Evolutionary conservation across 1,140 invertebrate species (phyloP), one percentile per base, ranked within the genome.

Genomic region (Venustaconcha ellipsiformis): DNA sequence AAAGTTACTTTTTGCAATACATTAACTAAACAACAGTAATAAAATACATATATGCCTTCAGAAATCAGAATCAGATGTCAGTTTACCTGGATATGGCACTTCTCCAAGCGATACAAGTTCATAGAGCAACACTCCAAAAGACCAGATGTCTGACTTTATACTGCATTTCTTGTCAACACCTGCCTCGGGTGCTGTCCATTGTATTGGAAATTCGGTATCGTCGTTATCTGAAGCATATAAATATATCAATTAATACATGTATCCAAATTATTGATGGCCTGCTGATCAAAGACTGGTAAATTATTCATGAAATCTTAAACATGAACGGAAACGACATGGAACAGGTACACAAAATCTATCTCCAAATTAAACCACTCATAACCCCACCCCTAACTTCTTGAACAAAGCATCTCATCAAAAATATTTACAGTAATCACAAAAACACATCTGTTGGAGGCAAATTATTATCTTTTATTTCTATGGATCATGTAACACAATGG

Each of bases 61-160:
- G 20, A 0, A 55, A 5, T 65, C 13, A 63, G 12, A 11, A 18
- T 1, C 30, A 1, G 60, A 15, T 67, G 15, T 57, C 55, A n/a
- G 67, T 62, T 76, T 89, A 95, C 94, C 97, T 76, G 97, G 97
- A 92, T 99, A 99, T 78, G 98, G 98, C 84, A 99, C 96, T 80
- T 91, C 87, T 55, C 93, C 98, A 87, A 97, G 97, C 6, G 98
- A 99, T 87, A 99, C 96, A 55, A 99, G 92, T 90, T 99, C 98
- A 94, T 98, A 99, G 3, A 99, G 90, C 2, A 99, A 91, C 77
- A 99, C 97, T 74, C 98, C 98, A 88, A 97, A 99, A 1, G 96
- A 98, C 98, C 98, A 99, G 0, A 99, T 97, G 89, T 99, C 98
- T 66, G 96, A 98, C 90, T 99, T 99, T 76, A 99, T 98, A 65